A percentile compares a stretch with the other conserved stretches of the same genome.
Evolutionary conservation across 35 echinoderm and acorn worm genomes (phyloP).

Genomic region (Holothuria glaberrima): DNA sequence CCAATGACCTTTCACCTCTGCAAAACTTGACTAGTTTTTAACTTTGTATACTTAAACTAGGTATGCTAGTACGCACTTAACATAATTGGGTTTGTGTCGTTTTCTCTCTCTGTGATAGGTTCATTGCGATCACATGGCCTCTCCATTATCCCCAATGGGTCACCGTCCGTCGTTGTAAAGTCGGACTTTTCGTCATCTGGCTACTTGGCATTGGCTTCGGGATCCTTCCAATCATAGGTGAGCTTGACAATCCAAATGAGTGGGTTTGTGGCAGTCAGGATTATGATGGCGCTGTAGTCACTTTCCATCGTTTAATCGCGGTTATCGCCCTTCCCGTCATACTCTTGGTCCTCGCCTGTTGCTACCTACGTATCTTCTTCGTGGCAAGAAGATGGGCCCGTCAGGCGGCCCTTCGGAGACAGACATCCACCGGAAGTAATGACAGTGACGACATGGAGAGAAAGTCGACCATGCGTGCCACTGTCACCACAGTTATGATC

Average conservation of each 20-base stretch:
- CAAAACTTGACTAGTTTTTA: too few relatives aligned
- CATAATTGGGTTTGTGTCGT: too few relatives aligned
- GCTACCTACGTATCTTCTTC: constrained; percentile 41
- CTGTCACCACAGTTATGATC: constrained; percentile 44
- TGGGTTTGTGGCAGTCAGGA: constrained; percentile 33
- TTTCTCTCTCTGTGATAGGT: background rate
- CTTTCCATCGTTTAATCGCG: constrained; percentile 26
- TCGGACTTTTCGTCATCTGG: constrained; percentile 32
- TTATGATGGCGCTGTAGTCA: constrained; percentile 28
- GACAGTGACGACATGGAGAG: background rate
- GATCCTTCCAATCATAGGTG: background rate
- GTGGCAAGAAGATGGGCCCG: constrained; percentile 34
- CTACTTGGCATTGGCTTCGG: constrained; percentile 24
- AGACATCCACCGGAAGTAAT: background rate
- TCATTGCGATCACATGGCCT: constrained; percentile 37
- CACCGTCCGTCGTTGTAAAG: constrained; percentile 25
- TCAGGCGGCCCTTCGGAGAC: constrained; percentile 13
- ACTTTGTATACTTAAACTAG: too few relatives aligned
- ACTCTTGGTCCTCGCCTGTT: constrained; percentile 36
- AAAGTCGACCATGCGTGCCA: constrained; percentile 30
- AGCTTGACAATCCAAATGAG: constrained; percentile 46
- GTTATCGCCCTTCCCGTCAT: constrained; percentile 29
- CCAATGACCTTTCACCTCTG: too few relatives aligned
- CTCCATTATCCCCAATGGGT: constrained; percentile 32
- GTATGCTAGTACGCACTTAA: too few relatives aligned